phyloP scores from a whole-genome alignment of 1,140 invertebrate genomes.

The Zaprionus davidi region DNA sequence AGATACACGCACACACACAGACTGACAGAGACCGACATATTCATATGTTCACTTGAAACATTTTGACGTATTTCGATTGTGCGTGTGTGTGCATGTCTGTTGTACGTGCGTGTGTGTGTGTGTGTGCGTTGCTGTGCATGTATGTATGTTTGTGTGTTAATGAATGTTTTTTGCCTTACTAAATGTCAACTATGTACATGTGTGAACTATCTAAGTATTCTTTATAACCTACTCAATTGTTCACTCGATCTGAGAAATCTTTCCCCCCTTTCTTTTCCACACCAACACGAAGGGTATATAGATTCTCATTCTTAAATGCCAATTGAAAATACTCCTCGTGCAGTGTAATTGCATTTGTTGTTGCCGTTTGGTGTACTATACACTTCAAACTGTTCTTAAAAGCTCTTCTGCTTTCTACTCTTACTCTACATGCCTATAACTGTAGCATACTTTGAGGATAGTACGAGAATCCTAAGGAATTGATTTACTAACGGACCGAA shows the following conservation, averaged over 20 bases:
- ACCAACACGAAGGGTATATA: background rate
- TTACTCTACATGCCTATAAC: background rate
- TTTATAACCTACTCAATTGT: background rate
- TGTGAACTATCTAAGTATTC: background rate
- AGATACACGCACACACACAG: background rate
- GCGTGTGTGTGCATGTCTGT: background rate
- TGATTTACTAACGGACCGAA: background rate
- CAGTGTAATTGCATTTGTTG: too few species aligned
- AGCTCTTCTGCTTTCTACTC: background rate
- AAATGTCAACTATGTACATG: background rate
- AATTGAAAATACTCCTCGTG: too few species aligned
- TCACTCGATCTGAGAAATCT: background rate
- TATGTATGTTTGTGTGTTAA: background rate
- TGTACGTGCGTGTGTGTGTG: conserved; percentile 10
- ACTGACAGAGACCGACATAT: background rate
- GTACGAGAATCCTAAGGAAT: background rate
- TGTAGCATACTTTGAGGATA: conserved; percentile 1
- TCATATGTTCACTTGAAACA: background rate
- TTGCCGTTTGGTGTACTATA: too few species aligned
- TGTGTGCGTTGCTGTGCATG: background rate
- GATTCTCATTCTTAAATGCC: background rate
- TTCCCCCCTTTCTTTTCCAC: background rate
- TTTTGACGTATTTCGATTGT: background rate
- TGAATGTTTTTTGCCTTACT: background rate
- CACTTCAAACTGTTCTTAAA: background rate